Percentiles rank a stretch among this genome's conserved stretches.
These are phyloP conservation scores for Xylota segnis DNA, from an alignment of 2,888 invertebrate species.

Conservation along the genomic window DNA sequence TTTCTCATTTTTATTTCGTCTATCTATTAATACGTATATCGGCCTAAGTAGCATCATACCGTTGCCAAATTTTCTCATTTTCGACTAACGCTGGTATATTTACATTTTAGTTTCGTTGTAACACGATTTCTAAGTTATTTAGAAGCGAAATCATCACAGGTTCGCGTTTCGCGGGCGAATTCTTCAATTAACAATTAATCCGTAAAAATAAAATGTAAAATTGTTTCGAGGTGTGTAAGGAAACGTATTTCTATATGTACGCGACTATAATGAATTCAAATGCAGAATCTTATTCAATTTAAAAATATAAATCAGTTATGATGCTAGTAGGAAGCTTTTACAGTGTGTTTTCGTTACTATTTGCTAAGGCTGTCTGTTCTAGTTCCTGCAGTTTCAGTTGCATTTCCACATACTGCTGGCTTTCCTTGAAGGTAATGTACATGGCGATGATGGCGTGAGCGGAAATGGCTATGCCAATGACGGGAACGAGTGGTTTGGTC, in stretches of 20 bases:
- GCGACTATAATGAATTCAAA: slow-evolving; percentile 52
- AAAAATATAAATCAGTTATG: slow-evolving; percentile 65
- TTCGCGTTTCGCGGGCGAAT: slow-evolving; percentile 56
- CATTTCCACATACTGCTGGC: slow-evolving; percentile 83
- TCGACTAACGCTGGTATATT: slow-evolving; percentile 35
- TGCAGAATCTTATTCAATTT: slow-evolving; percentile 53
- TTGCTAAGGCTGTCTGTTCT: slow-evolving; percentile 77
- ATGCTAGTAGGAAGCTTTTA: slow-evolving; percentile 57
- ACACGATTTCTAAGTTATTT: slow-evolving; percentile 45
- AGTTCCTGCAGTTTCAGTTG: slow-evolving; percentile 80
- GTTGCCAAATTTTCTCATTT: slow-evolving; percentile 62
- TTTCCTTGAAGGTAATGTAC: slow-evolving; percentile 87
- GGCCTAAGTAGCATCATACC: slow-evolving; percentile 58
- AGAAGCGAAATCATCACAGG: slow-evolving; percentile 38
- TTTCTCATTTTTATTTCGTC: slow-evolving; percentile 45
- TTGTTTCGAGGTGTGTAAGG: slow-evolving; percentile 40
- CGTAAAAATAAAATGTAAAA: slow-evolving; percentile 57
- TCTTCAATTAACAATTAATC: slow-evolving; percentile 68
- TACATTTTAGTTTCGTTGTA: slow-evolving; percentile 31
- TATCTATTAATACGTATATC: slow-evolving; percentile 35
- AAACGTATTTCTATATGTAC: slow-evolving; percentile 54
- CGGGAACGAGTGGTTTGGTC: slow-evolving; percentile 86
- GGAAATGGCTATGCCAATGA: slow-evolving; percentile 85
- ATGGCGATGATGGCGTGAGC: slow-evolving; percentile 86
- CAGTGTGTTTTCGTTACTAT: slow-evolving; percentile 41